Evolutionary conservation across 2,888 invertebrate species (phyloP).

Genomic region (Mesorhabditis sp.): DNA sequence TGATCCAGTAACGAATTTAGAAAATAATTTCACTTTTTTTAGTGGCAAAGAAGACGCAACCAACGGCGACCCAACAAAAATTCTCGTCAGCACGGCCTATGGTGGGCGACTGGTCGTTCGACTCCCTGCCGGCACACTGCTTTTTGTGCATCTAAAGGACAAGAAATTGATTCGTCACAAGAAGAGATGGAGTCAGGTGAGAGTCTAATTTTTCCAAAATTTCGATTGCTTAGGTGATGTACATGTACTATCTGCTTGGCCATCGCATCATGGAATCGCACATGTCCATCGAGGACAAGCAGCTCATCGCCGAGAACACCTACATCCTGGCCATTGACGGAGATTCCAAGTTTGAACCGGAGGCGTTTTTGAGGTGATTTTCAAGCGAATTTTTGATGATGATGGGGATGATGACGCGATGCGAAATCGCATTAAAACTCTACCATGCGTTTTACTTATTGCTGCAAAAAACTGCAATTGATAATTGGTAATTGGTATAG

Average conservation of each 20-base stretch:
- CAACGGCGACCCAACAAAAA: conserved; percentile 33
- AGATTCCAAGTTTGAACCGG: conserved; percentile 75
- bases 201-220: background rate
- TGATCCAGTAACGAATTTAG: conserved; percentile 10
- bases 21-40: background rate
- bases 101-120: conserved; percentile 76
- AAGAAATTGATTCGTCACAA: conserved; percentile 80
- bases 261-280: conserved; percentile 72
- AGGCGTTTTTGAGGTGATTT: conserved; percentile 28
- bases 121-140: conserved; percentile 77
- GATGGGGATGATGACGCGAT: no score
- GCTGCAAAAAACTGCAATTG: no score
- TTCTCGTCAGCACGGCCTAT: conserved; percentile 53
- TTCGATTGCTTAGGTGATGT: conserved; percentile 67
- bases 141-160: conserved; percentile 84
- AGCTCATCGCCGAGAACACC: conserved; percentile 71
- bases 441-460: no score
- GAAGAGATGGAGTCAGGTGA: conserved; percentile 85
- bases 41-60: conserved; percentile 28
- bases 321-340: conserved; percentile 80
- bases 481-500: no score
- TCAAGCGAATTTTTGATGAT: background rate
- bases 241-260: conserved; percentile 85
- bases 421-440: no score
- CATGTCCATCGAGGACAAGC: conserved; percentile 61